Percentiles rank a stretch among this genome's conserved stretches.
phyloP scores from a whole-genome alignment of 64 coral and sea anemone species.

The Dendrophyllia cribrosa region DNA sequence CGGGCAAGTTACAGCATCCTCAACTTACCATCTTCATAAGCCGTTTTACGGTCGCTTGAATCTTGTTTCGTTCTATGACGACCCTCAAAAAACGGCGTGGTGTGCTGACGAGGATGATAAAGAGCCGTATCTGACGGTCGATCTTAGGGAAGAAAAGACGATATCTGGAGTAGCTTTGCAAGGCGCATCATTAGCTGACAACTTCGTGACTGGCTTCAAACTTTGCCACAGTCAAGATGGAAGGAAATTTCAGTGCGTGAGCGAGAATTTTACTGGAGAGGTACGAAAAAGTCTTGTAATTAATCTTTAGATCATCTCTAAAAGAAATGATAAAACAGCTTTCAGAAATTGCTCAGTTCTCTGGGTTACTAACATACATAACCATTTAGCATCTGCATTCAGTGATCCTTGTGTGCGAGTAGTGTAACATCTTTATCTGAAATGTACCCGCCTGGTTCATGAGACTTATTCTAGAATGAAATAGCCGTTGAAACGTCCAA shows the following conservation, averaged over 20 bases:
- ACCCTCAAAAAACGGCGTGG: conserved; percentile 90
- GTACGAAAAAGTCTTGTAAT: conserved; percentile 21
- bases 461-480: too few species aligned
- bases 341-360: too few species aligned
- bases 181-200: conserved; percentile 89
- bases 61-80: conserved; percentile 94
- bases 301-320: background rate
- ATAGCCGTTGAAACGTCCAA: too few species aligned
- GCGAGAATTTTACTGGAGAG: conserved; percentile 74
- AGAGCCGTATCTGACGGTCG: conserved; percentile 91
- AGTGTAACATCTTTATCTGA: too few species aligned
- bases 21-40: conserved; percentile 78
- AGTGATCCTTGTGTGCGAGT: too few species aligned
- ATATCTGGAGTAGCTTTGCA: conserved; percentile 93
- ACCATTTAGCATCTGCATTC: too few species aligned
- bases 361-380: too few species aligned
- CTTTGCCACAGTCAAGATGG: conserved; percentile 95
- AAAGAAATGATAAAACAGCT: background rate
- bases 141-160: conserved; percentile 90
- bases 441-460: too few species aligned
- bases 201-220: conserved; percentile 94
- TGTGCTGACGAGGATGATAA: conserved; percentile 93
- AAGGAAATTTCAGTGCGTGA: conserved; percentile 87
- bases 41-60: conserved; percentile 90
- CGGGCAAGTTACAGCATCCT: conserved; percentile 88